Percentiles rank a stretch among this genome's conserved stretches.
These are phyloP conservation scores for Mythimna vitellina DNA, from an alignment of 2,888 invertebrate species.

Conservation along the genomic window DNA sequence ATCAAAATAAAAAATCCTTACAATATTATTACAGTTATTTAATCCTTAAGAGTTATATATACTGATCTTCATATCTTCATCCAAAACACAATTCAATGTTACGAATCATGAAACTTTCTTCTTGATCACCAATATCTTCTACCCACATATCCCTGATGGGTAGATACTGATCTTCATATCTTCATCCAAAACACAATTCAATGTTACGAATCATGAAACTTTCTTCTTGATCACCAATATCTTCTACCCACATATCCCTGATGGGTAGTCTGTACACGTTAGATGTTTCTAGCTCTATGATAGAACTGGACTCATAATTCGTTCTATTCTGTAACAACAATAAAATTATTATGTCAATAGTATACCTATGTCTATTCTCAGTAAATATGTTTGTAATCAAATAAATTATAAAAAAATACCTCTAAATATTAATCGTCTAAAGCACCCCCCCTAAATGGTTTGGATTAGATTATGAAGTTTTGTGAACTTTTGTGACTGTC, in stretches of 20 bases:
- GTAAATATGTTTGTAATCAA: too few species aligned
- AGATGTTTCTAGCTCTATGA: not conserved
- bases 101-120: not conserved
- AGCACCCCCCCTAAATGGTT: too few species aligned
- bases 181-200: slow-evolving; percentile 9
- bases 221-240: slow-evolving; percentile 3
- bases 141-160: slow-evolving; percentile 10
- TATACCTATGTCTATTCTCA: too few species aligned
- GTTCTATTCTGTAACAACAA: not conserved
- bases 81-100: slow-evolving; percentile 1
- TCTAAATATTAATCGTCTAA: too few species aligned
- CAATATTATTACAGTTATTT: too few species aligned
- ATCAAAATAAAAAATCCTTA: too few species aligned
- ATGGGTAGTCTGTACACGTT: slow-evolving; percentile 6
- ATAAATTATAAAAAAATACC: too few species aligned
- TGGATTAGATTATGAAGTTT: too few species aligned
- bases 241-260: slow-evolving; percentile 1
- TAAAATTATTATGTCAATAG: not conserved
- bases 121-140: not conserved
- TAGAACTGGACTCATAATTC: not conserved
- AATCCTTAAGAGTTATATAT: too few species aligned
- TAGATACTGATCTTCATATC: too few species aligned
- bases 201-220: rapidly evolving
- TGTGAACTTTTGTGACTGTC: too few species aligned
- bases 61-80: not conserved